Conservation (phyloP, 2,888 invertebrate genomes). For the Pherbina coryleti region DNA sequence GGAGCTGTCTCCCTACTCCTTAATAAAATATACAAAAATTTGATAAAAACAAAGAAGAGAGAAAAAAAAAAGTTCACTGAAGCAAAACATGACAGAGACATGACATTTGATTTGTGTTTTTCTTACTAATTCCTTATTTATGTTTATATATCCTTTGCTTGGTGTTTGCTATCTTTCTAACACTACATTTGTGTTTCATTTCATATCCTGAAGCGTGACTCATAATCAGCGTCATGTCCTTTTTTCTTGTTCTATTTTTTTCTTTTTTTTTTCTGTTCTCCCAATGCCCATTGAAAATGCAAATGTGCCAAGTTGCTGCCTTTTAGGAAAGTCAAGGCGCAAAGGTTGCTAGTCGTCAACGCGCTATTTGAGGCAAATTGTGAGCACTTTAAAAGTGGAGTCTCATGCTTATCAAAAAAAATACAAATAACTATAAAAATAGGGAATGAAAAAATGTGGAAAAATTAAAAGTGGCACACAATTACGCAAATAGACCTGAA, state of each 20-base stretch:
- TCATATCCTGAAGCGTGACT: slow-evolving; percentile 5
- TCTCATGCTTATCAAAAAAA: too few relatives aligned
- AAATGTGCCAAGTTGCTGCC: slow-evolving; percentile 54
- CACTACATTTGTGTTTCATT: slow-evolving; percentile 2
- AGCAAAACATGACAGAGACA: slow-evolving; percentile 60
- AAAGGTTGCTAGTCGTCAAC: not conserved
- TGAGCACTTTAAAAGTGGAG: too few relatives aligned
- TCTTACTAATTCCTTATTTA: slow-evolving; percentile 26
- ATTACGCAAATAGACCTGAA: slow-evolving; percentile 26
- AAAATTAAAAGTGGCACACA: slow-evolving; percentile 1
- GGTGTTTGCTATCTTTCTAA: not conserved
- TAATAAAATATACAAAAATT: not conserved
- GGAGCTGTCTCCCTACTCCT: slow-evolving; percentile 43
- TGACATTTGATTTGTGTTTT: slow-evolving; percentile 61
- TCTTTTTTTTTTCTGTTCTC: not conserved
- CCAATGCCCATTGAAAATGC: slow-evolving; percentile 30
- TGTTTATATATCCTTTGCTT: not conserved
- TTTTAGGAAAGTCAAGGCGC: not conserved
- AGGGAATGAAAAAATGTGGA: not conserved
- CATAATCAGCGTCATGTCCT: slow-evolving; percentile 24
- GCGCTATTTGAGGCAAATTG: too few relatives aligned
- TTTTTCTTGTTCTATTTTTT: not conserved
- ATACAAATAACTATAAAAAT: too few relatives aligned
- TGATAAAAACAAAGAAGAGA: not conserved
- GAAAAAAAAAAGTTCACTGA: slow-evolving; percentile 21